Base-by-base conservation (phyloP, 2,888 invertebrate genomes). In the Drosophila trichaetosa region DNA sequence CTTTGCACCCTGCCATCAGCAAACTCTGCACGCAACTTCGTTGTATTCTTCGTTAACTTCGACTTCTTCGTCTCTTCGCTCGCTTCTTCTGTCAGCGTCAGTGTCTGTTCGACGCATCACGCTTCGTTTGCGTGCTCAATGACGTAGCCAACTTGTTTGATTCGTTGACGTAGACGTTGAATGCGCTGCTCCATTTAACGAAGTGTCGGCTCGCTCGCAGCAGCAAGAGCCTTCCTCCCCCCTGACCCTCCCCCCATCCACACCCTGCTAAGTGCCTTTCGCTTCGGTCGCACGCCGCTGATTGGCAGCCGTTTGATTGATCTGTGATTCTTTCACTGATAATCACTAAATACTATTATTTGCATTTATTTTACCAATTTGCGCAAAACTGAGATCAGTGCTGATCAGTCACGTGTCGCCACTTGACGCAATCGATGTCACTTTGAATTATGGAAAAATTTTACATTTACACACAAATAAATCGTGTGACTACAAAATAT, bases 1-100 rank as follows among this genome's bases (percentile, higher is more conserved):
- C 88, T 85, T 83, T 85, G 86, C 74, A 76, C 84, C 66, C 73
- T 38, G 63, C 53, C 46, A 67, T 65, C 75, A 76, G 46, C 46
- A 16, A 24, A 54, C 70, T 53, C 56, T 52, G 40, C 29, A 48
- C 63, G 38, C 70, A 73, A 69, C 73, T 67, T 57, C 59, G 42
- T 52, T 53, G 29, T 49, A 21, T 63, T 64, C 59, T 71, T 46
- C 54, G 46, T 40, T 38, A 34, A 49, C 52, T 69, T 58, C 34
- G n/a, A 24, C 42, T 59, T 33, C 46, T 40, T 46, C 46, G 46
- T 16, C 24, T 46, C 4, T 24, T 24, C 24, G 46, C 21, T 46
- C 46, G 21, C 24, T 6, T 18, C 40, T 24, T 40, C 27, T 34
- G 34, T 8, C 34, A 21, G 48, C n/a, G 31, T 31, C 16, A 6